Base-by-base conservation (phyloP, 2,888 invertebrate species). In the Drosophila pseudotakahashii region DNA sequence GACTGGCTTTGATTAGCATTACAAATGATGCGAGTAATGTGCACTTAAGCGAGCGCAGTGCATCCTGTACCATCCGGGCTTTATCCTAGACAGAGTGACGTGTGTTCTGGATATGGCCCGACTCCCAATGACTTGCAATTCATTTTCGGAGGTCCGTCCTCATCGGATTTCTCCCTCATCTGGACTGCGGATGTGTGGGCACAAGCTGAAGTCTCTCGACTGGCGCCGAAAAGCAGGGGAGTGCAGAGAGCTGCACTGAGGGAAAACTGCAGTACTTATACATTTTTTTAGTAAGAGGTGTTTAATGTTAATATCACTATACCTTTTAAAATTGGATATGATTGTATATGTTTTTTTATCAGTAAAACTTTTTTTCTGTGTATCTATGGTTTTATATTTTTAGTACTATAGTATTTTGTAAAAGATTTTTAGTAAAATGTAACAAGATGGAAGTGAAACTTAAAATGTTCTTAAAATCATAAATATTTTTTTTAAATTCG, bases 71-170 rank as follows among this genome's bases (percentile, higher is more conserved):
- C 50, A 48, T 59, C 50, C 58, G 26, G 59, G 63, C 71, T 85
- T 86, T 86, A 86, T 86, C 85, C 87, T 87, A 87, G 88, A 86
- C 85, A 86, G 85, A 86, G 85, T 87, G 85, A 86, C 87, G 85
- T 87, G 87, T 87, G 85, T 86, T 78, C 87, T 86, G 88, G 85
- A 86, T 86, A 86, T 79, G 82, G 75, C 62, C 61, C 68, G 71
- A 71, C 69, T 54, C 76, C 70, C 76, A 78, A 85, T 87, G 88
- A 87, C 88, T 85, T 87, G 85, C 85, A 87, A 86, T 86, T 86
- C 85, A 86, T 86, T 86, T 85, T 84, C 79, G 79, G 75, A 55
- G 48, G 62, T 58, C 58, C 52, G 30, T 51, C 45, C 63, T 39
- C 61, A 37, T 39, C 42, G 48, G 39, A n/a, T 11, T 51, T 41